A percentile compares a stretch with the other conserved stretches of the same genome.
phyloP scores from a whole-genome alignment of 2,888 invertebrate genomes.

The Erannis defoliaria region DNA sequence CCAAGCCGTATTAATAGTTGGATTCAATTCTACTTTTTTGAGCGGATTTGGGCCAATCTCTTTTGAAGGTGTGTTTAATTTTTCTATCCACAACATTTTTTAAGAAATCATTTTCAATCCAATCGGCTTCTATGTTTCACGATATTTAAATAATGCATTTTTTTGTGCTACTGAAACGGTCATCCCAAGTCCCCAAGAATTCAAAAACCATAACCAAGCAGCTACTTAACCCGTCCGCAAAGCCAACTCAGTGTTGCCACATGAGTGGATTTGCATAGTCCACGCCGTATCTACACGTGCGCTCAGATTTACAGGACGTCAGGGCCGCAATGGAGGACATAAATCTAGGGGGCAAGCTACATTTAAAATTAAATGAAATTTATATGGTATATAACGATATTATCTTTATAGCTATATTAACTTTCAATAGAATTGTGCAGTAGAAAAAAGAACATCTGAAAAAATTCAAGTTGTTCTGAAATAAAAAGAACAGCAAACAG shows the following conservation, averaged over 20 bases:
- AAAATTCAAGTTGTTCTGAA: no score
- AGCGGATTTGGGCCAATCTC: no score
- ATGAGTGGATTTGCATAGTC: slow-evolving; percentile 76
- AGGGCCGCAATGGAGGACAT: slow-evolving; percentile 3
- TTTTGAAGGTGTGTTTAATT: no score
- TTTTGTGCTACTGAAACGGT: slow-evolving; percentile 18
- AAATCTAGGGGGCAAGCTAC: not conserved
- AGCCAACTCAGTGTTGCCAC: slow-evolving; percentile 64
- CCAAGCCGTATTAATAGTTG: no score
- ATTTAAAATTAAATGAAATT: not conserved
- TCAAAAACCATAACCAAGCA: slow-evolving; percentile 51
- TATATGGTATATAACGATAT: no score
- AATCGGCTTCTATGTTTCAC: not conserved
- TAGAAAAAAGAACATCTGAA: no score
- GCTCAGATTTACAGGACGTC: slow-evolving; percentile 20
- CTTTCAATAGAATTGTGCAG: no score
- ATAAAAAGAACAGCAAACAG: no score
- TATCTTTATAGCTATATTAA: no score
- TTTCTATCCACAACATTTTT: no score
- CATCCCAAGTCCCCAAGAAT: slow-evolving; percentile 34
- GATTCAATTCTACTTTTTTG: no score
- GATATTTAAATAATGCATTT: not conserved
- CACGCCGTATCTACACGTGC: slow-evolving; percentile 58
- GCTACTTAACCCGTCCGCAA: slow-evolving; percentile 63
- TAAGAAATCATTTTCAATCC: not conserved